Evolutionary conservation across 2,888 invertebrate species (phyloP).

Genomic region (Harpagoxenus sublaevis): DNA sequence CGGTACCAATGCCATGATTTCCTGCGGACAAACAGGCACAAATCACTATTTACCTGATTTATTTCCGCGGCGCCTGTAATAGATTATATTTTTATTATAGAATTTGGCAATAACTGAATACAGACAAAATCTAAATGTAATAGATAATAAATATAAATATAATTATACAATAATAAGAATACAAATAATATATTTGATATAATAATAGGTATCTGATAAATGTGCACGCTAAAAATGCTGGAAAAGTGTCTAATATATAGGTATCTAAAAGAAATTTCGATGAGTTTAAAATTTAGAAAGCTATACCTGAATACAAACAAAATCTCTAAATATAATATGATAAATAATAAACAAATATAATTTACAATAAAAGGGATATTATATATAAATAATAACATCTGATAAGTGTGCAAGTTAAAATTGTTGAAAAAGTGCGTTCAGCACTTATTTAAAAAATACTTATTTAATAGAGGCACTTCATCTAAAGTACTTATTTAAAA

Average conservation of each 20-base stretch:
- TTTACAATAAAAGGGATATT: no score
- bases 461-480: background rate
- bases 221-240: background rate
- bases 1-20: slow-evolving; percentile 91
- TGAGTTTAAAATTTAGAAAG: background rate
- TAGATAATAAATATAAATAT: no score
- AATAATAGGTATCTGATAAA: no score
- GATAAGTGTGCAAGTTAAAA: background rate
- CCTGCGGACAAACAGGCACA: slow-evolving; percentile 8
- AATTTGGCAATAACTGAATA: no score
- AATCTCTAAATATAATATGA: background rate
- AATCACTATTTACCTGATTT: background rate
- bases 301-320: background rate
- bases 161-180: no score
- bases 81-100: background rate
- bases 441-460: background rate
- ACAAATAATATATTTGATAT: no score
- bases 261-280: no score
- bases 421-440: background rate
- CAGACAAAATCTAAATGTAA: no score
- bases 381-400: background rate
- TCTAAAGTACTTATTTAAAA: background rate
- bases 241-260: background rate
- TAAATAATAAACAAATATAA: background rate
- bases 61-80: background rate